These are phyloP conservation scores for Masticophis lateralis DNA, from an alignment of 2,797 vertebrate genomes.

Conservation along the genomic window DNA sequence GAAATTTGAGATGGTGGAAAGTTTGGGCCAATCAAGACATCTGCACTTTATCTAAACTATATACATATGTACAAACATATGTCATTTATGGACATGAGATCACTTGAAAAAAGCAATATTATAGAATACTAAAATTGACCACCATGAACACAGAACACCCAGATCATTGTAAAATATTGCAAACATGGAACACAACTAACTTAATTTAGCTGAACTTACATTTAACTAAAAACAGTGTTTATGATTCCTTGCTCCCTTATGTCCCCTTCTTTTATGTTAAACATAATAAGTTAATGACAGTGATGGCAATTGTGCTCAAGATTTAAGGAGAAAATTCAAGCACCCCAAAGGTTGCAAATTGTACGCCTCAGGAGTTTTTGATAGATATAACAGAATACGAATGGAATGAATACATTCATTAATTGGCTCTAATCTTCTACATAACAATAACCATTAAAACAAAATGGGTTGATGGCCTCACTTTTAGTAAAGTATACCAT, in stretches of 20 bases:
- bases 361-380: neutral
- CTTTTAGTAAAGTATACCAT: neutral
- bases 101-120: neutral
- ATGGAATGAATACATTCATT: neutral
- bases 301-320: neutral
- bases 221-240: neutral
- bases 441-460: neutral
- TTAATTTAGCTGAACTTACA: neutral
- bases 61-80: neutral
- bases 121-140: neutral
- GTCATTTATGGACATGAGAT: neutral
- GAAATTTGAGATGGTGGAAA: neutral
- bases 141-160: neutral
- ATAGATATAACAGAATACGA: neutral
- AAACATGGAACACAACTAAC: neutral
- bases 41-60: neutral
- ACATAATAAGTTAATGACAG: neutral
- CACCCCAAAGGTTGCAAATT: neutral
- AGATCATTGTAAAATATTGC: neutral
- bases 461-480: neutral
- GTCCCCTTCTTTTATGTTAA: neutral
- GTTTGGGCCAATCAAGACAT: neutral
- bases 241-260: neutral
- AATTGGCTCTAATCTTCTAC: neutral
- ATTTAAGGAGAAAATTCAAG: neutral